Conservation (phyloP, 1,140 invertebrate genomes). For the Cherax destructor region DNA sequence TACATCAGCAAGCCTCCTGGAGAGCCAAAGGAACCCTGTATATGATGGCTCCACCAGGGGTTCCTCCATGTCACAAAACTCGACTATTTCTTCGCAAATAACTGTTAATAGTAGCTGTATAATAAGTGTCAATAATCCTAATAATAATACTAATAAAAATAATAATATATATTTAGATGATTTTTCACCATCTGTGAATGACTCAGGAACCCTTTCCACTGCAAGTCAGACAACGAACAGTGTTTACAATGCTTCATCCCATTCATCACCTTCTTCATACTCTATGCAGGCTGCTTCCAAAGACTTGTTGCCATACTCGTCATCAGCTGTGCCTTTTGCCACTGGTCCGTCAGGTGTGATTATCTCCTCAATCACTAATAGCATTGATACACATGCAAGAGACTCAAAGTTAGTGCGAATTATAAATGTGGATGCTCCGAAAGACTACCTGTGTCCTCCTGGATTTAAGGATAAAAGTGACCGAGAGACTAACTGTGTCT, state of each 20-base stretch:
- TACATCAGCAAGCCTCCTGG: constrained; percentile 37
- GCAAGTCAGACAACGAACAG: constrained; percentile 57
- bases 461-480: not conserved
- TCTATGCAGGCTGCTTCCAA: constrained; percentile 35
- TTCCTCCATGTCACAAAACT: constrained; percentile 39
- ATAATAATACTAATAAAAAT: constrained; percentile 56
- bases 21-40: constrained; percentile 37
- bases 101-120: constrained; percentile 62
- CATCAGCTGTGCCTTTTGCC: constrained; percentile 57
- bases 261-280: not conserved
- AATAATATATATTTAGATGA: constrained; percentile 58
- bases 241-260: constrained; percentile 20
- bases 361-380: constrained; percentile 27
- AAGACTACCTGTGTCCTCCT: constrained; percentile 6
- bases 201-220: constrained; percentile 36
- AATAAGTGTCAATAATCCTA: constrained; percentile 59
- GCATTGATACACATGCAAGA: constrained; percentile 9
- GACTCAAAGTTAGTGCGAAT: constrained; percentile 28
- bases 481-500: constrained; percentile 25
- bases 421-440: not conserved
- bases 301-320: constrained; percentile 52
- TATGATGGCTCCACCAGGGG: constrained; percentile 13
- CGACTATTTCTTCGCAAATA: constrained; percentile 33
- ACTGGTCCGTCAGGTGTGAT: constrained; percentile 49
- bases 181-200: constrained; percentile 49